Conservation (phyloP, 2,888 invertebrate genomes). For the Teleogryllus oceanicus region DNA sequence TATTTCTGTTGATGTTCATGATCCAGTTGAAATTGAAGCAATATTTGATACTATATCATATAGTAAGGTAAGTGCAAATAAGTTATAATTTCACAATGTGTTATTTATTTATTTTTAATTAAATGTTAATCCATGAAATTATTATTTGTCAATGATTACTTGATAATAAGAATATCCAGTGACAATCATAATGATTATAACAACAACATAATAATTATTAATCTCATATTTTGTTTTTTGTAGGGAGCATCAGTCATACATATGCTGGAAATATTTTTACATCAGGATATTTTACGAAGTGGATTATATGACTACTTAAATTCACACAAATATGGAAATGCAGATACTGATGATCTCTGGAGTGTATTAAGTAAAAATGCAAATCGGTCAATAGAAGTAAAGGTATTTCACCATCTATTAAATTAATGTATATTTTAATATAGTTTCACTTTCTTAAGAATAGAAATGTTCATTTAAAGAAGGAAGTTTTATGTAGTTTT, state of each 20-base stretch:
- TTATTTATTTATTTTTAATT: neutral
- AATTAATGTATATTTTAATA: slow-evolving; percentile 26
- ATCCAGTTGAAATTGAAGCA: slow-evolving; percentile 67
- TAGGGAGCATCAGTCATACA: slow-evolving; percentile 68
- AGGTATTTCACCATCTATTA: slow-evolving; percentile 47
- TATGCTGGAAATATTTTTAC: slow-evolving; percentile 68
- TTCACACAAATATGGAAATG: slow-evolving; percentile 65
- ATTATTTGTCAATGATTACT: neutral
- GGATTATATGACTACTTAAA: slow-evolving; percentile 67
- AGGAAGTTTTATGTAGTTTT: too few species aligned
- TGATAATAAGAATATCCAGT: neutral
- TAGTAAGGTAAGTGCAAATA: slow-evolving; percentile 56
- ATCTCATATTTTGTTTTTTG: slow-evolving; percentile 35
- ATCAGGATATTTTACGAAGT: slow-evolving; percentile 59
- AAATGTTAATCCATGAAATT: neutral
- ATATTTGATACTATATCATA: slow-evolving; percentile 75
- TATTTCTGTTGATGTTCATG: slow-evolving; percentile 63
- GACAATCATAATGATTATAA: neutral
- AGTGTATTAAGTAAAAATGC: slow-evolving; percentile 62
- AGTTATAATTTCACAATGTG: neutral
- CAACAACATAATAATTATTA: too few species aligned
- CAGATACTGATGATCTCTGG: slow-evolving; percentile 82
- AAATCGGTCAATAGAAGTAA: slow-evolving; percentile 59
- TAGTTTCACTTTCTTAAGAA: neutral
- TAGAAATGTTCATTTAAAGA: too few species aligned